Conservation (phyloP, 2,797 vertebrate species). For the Danio choprae region DNA sequence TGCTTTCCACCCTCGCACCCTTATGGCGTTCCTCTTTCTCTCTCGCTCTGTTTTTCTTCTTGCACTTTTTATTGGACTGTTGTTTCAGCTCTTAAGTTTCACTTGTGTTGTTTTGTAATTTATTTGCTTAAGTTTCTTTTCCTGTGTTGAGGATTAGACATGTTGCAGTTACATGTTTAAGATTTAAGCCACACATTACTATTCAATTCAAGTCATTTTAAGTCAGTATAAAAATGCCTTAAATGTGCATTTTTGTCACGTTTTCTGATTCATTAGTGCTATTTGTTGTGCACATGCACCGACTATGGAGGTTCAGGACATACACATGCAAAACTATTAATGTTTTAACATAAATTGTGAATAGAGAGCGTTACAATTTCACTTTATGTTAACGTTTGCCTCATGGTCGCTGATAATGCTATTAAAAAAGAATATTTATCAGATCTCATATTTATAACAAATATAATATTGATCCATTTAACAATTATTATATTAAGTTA, state of each 20-base stretch:
- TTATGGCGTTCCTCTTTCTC: conserved; percentile 29
- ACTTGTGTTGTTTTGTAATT: conserved; percentile 12
- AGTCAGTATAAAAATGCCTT: background rate
- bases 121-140: conserved; percentile 1
- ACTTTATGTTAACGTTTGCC: background rate
- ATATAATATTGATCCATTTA: background rate
- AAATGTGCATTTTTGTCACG: background rate
- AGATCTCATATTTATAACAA: background rate
- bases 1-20: conserved; percentile 39
- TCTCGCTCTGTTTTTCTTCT: background rate
- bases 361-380: background rate
- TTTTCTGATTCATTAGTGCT: background rate
- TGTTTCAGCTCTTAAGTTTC: conserved; percentile 16
- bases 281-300: background rate
- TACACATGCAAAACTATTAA: background rate
- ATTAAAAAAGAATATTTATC: background rate
- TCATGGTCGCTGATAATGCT: background rate
- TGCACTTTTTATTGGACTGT: background rate
- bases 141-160: background rate
- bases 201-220: background rate
- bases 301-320: background rate
- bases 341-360: background rate
- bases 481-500: background rate
- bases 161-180: background rate
- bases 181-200: background rate